A percentile compares a stretch with the other conserved stretches of the same genome.
Conservation (phyloP, 2,797 vertebrate species). For the Spinibarbus caldwelli region DNA sequence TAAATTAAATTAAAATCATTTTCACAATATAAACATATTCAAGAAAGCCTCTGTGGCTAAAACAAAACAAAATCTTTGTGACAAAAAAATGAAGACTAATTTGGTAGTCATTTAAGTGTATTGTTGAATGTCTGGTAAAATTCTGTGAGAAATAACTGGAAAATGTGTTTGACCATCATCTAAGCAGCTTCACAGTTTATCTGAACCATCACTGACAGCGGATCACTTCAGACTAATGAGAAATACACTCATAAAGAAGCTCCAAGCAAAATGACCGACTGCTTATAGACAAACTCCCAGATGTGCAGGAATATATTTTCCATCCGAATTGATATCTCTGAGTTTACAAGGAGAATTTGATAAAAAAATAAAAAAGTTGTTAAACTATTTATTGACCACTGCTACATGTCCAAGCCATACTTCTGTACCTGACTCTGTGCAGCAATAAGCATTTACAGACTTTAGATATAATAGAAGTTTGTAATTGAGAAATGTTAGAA, state of each 20-base stretch:
- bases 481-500: not conserved
- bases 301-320: not conserved
- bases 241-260: not conserved
- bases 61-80: not conserved
- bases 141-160: not conserved
- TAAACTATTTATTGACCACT: too few species aligned
- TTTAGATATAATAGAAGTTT: not conserved
- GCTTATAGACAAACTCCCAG: not conserved
- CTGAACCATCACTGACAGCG: not conserved
- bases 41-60: conserved; percentile 7
- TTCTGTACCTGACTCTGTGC: not conserved
- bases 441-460: not conserved
- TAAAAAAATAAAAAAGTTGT: too few species aligned
- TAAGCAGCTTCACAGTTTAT: not conserved
- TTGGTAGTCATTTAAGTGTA: not conserved
- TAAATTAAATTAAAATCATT: conserved; percentile 14
- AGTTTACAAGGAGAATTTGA: too few species aligned
- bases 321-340: too few species aligned
- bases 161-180: not conserved
- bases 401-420: not conserved
- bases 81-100: not conserved
- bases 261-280: not conserved
- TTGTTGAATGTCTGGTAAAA: not conserved
- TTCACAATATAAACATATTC: not conserved
- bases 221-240: not conserved